These are phyloP conservation scores for Tricholaema leucomelas DNA, from an alignment of 2,113 vertebrate species.

Conservation along the genomic window DNA sequence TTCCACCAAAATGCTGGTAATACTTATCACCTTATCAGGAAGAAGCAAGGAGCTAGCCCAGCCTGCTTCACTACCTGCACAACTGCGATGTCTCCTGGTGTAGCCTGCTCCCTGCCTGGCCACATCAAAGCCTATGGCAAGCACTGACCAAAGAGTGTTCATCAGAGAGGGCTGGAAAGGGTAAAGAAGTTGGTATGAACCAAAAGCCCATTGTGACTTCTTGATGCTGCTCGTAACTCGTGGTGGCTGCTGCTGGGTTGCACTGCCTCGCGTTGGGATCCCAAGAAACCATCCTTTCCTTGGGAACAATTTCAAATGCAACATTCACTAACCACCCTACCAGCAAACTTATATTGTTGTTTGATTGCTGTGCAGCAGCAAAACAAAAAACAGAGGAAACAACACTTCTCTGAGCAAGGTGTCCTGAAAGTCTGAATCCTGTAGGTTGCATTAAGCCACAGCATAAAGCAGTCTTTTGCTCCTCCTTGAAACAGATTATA, in stretches of 20 bases:
- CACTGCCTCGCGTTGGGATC: rapidly evolving
- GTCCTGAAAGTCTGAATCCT: neutral
- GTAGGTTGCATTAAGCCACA: neutral
- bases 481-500: neutral
- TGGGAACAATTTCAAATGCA: neutral
- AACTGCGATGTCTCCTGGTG: neutral
- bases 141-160: neutral
- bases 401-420: no score
- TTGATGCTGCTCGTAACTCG: rapidly evolving
- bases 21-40: neutral
- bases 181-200: neutral
- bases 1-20: neutral
- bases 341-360: neutral
- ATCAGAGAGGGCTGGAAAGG: neutral
- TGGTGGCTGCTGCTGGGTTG: neutral
- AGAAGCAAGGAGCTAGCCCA: neutral
- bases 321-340: neutral
- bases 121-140: neutral
- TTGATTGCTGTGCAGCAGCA: rapidly evolving
- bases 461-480: neutral
- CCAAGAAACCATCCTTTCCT: neutral
- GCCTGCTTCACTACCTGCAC: neutral
- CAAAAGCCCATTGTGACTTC: rapidly evolving
- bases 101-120: neutral
- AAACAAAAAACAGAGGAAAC: neutral